A percentile compares a stretch with the other conserved stretches of the same genome.
phyloP scores from a whole-genome alignment of 53 echinoderm and acorn worm species.

The Holothuria scabra region DNA sequence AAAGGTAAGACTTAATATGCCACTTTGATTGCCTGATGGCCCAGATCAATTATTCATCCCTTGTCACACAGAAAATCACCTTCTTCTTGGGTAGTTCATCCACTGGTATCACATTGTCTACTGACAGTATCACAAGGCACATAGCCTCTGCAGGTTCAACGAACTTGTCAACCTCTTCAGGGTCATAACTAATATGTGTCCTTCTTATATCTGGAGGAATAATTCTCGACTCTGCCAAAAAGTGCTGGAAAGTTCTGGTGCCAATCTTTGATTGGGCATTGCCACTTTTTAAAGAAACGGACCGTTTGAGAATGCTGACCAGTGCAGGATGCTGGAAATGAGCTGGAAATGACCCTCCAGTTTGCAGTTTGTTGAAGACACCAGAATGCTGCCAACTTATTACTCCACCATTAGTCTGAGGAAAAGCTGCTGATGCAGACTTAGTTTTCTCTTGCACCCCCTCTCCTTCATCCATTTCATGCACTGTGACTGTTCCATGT shows the following conservation, averaged over 20 bases:
- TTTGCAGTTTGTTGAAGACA: not conserved
- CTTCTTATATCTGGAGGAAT: slow-evolving; percentile 8
- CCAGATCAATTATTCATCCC: too few relatives aligned
- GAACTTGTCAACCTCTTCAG: not conserved
- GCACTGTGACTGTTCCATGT: too few relatives aligned
- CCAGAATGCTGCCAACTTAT: too few relatives aligned
- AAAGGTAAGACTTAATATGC: too few relatives aligned
- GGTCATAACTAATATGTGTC: not conserved
- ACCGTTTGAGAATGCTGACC: not conserved
- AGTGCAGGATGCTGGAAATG: not conserved
- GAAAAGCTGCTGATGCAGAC: too few relatives aligned
- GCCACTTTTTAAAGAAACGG: not conserved
- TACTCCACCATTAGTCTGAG: too few relatives aligned
- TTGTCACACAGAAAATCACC: not conserved
- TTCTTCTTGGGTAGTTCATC: slow-evolving; percentile 27
- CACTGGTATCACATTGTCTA: slow-evolving; percentile 45
- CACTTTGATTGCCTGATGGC: too few relatives aligned
- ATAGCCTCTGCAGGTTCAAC: slow-evolving; percentile 6
- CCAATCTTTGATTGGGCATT: not conserved
- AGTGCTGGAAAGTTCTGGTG: not conserved
- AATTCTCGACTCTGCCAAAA: not conserved
- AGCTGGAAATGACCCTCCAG: slow-evolving; percentile 25
- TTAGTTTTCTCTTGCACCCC: too few relatives aligned
- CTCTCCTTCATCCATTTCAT: too few relatives aligned
- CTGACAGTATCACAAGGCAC: slow-evolving; percentile 40